Evolutionary conservation across 2,888 invertebrate species (phyloP), one percentile per base, ranked within the genome.

Genomic region (Thelaira solivaga): DNA sequence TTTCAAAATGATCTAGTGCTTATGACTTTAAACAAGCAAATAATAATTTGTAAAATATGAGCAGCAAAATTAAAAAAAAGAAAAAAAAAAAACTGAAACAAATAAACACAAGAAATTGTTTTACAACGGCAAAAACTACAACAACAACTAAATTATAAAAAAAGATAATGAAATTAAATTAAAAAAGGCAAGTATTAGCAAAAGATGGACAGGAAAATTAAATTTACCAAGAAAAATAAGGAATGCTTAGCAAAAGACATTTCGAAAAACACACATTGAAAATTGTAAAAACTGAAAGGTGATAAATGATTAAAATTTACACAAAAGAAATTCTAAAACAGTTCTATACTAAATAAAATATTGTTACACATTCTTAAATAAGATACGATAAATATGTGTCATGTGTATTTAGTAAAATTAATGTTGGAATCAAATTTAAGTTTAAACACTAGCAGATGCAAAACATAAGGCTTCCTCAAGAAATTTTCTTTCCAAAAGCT

Each of bases 31-130:
- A 78, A 74, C 78, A 78, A 61, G 65, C 69, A 65, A 78, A 74
- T 74, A 65, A 74, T 74, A 74, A 78, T 78, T 78, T 78, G 77
- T 77, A 77, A 77, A 77, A 73, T 72, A 78, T 73, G 61, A 76
- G 39, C 13, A 67, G 22, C 13, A 62, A 53, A 47, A 39, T 8
- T 4, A 20, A 10, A 26, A 2, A 36, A 6, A 3, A 36, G 18
- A 29, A 65, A 16, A 53, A 16, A 43, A 24, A 45, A 41, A n/a
- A 20, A 43, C 7, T 39, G 16, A 39, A n/a, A 68, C 24, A 69
- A 49, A 69, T 59, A 59, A 49, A 39, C 29, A 16, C 39, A 22
- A 49, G 29, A 69, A 39, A 49, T 59, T 10, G 36, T 57, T 68
- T 59, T 69, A 49, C 49, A 59, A 16, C 16, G 49, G 22, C 22